These are phyloP conservation scores for Tipula unca DNA, from an alignment of 2,888 invertebrate species.

Conservation along the genomic window DNA sequence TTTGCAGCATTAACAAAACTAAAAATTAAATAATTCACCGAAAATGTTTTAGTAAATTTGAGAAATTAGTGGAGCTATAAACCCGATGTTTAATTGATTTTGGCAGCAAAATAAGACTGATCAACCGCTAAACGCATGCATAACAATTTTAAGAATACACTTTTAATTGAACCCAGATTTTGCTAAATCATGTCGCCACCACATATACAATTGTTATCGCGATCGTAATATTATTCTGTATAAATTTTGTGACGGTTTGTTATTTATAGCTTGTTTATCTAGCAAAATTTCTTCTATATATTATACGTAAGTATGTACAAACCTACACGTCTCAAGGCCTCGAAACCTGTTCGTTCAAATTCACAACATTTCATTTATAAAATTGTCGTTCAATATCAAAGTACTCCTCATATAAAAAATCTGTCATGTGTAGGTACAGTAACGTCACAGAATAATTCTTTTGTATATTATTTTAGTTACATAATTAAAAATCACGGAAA, in stretches of 20 bases:
- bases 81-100: no score
- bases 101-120: no score
- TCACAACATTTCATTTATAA: background rate
- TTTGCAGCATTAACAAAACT: no score
- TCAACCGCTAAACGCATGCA: no score
- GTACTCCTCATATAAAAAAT: background rate
- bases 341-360: background rate
- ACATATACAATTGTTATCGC: background rate
- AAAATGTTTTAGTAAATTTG: no score
- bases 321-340: background rate
- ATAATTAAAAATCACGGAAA: background rate
- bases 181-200: background rate
- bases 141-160: background rate
- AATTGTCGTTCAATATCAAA: background rate
- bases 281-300: background rate
- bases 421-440: background rate
- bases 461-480: no score
- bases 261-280: background rate
- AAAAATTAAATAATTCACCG: no score
- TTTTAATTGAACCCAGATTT: background rate
- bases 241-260: background rate
- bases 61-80: no score
- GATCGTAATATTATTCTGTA: background rate
- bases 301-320: background rate
- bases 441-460: no score